Percentiles rank a stretch among this genome's conserved stretches.
phyloP scores from a whole-genome alignment of 2,888 invertebrate species.

The Acrobasis suavella region DNA sequence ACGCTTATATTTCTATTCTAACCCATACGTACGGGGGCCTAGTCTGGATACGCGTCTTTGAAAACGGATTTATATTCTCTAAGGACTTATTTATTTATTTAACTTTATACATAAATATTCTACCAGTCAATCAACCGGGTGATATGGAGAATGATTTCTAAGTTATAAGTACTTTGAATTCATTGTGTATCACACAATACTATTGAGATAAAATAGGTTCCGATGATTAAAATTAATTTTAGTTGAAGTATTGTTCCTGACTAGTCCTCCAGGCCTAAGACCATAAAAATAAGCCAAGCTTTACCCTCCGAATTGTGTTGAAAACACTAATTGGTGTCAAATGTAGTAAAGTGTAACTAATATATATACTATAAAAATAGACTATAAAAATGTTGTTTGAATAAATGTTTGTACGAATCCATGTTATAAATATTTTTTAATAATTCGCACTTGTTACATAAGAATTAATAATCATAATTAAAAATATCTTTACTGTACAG shows the following conservation, averaged over 20 bases:
- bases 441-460: conserved; percentile 44
- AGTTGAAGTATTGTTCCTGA: too few relatives aligned
- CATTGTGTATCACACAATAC: too few relatives aligned
- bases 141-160: too few relatives aligned
- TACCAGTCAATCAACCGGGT: too few relatives aligned
- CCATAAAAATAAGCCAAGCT: conserved; percentile 35
- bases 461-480: conserved; percentile 40
- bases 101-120: too few relatives aligned
- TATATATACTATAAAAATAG: conserved; percentile 26
- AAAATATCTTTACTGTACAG: conserved; percentile 47
- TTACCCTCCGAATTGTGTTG: conserved; percentile 43
- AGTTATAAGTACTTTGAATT: too few relatives aligned
- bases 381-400: conserved; percentile 25
- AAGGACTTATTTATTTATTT: too few relatives aligned
- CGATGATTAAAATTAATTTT: too few relatives aligned
- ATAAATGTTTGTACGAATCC: conserved; percentile 50
- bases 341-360: conserved; percentile 40
- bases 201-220: too few relatives aligned
- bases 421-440: conserved; percentile 47
- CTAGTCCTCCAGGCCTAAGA: conserved; percentile 32
- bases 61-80: too few relatives aligned
- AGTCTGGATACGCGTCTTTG: too few relatives aligned
- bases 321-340: conserved; percentile 52
- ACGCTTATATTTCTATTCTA: conserved; percentile 49
- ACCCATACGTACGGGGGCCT: conserved; percentile 20